phyloP scores from a whole-genome alignment of 92 coral and sea anemone genomes.

The Porites cylindrica region DNA sequence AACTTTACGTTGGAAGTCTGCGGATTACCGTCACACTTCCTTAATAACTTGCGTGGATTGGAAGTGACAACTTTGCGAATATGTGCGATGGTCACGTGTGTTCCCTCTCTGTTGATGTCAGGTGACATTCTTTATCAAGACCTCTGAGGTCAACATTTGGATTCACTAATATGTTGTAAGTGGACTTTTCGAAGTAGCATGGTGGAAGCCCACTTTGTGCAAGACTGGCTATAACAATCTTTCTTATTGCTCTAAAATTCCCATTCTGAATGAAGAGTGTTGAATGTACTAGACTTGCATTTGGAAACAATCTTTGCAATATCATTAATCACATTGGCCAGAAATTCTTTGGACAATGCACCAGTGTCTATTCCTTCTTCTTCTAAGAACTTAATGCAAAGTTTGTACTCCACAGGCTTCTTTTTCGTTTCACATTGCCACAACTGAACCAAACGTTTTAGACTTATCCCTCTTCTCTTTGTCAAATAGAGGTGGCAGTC shows the following conservation, averaged over 20 bases:
- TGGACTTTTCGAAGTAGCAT: neutral
- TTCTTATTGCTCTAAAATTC: slow-evolving; percentile 34
- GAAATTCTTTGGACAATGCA: slow-evolving; percentile 13
- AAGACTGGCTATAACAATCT: slow-evolving; percentile 49
- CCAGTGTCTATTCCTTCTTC: slow-evolving; percentile 39
- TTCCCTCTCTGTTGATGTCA: slow-evolving; percentile 37
- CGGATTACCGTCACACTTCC: slow-evolving; percentile 7
- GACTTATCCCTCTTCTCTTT: too few species aligned
- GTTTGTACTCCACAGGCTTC: neutral
- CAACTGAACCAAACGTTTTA: slow-evolving; percentile 12
- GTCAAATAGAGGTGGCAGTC: too few species aligned
- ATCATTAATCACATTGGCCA: neutral
- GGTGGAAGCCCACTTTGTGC: slow-evolving; percentile 57
- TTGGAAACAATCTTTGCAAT: slow-evolving; percentile 6
- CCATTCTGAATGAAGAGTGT: too few species aligned
- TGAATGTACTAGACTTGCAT: too few species aligned
- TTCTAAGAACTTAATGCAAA: slow-evolving; percentile 13
- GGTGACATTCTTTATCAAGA: neutral
- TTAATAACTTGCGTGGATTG: neutral
- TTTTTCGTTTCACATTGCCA: slow-evolving; percentile 37
- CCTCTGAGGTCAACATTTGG: slow-evolving; percentile 11
- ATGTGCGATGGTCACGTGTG: neutral
- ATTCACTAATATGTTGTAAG: slow-evolving; percentile 30
- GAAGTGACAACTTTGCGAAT: slow-evolving; percentile 15
- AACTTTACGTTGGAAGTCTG: slow-evolving; percentile 42